Evolutionary conservation across 92 coral and sea anemone species (phyloP).

Genomic region (Siderastrea siderea): DNA sequence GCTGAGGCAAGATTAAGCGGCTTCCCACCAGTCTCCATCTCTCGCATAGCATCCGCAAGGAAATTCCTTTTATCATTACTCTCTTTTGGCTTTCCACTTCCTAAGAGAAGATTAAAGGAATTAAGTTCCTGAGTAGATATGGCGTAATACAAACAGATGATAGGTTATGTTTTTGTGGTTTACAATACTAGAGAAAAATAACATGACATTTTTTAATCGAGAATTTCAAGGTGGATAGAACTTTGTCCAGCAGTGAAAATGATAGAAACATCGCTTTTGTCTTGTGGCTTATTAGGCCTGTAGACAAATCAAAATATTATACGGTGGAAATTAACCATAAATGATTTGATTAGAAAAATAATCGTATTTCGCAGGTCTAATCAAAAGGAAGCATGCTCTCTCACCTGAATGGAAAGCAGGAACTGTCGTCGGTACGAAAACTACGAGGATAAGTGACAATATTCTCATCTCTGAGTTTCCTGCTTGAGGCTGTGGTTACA

Average conservation of each 20-base stretch:
- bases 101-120: neutral
- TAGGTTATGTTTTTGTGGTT: no score
- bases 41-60: slow-evolving; percentile 90
- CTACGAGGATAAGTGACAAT: neutral
- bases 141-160: no score
- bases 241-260: no score
- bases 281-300: no score
- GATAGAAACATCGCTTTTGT: no score
- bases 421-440: neutral
- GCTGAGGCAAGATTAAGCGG: neutral
- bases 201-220: no score
- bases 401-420: slow-evolving; percentile 39
- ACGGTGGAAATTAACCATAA: neutral
- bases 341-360: neutral
- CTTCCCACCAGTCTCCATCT: slow-evolving; percentile 77
- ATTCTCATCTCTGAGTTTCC: slow-evolving; percentile 27
- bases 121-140: no score
- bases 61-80: slow-evolving; percentile 73
- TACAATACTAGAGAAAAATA: no score
- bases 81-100: slow-evolving; percentile 25
- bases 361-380: neutral
- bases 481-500: slow-evolving; percentile 4
- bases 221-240: no score
- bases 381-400: neutral
- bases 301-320: neutral